These are phyloP conservation scores for Cepaea nemoralis DNA, from an alignment of 1,140 invertebrate species.

Conservation along the genomic window DNA sequence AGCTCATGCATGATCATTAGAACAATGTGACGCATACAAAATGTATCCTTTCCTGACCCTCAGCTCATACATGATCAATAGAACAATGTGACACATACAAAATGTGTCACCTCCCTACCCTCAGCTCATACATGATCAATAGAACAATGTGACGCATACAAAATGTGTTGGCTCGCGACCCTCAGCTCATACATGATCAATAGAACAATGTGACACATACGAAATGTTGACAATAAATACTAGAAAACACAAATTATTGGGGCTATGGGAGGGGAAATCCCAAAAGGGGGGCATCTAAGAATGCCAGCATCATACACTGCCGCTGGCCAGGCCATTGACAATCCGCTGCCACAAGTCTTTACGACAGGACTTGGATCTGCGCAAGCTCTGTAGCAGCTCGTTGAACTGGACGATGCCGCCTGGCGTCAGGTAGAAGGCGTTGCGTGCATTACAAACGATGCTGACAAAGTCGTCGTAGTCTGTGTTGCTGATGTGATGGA, in stretches of 20 bases:
- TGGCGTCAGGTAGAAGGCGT: slow-evolving; percentile 89
- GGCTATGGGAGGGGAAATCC: background rate
- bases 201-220: too few relatives aligned
- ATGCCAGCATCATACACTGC: slow-evolving; percentile 51
- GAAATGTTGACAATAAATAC: slow-evolving; percentile 9
- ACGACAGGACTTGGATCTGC: slow-evolving; percentile 96
- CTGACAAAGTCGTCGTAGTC: slow-evolving; percentile 96
- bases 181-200: too few relatives aligned
- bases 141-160: too few relatives aligned
- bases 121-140: too few relatives aligned
- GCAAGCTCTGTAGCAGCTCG: slow-evolving; percentile 92
- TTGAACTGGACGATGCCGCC: slow-evolving; percentile 95
- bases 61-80: too few relatives aligned
- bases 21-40: too few relatives aligned
- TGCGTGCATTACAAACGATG: slow-evolving; percentile 88
- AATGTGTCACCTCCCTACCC: too few relatives aligned
- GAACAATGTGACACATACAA: too few relatives aligned
- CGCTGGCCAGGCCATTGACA: slow-evolving; percentile 66
- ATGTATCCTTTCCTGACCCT: too few relatives aligned
- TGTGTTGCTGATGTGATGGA: slow-evolving; percentile 89
- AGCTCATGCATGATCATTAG: too few relatives aligned
- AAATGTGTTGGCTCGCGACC: too few relatives aligned
- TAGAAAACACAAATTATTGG: background rate
- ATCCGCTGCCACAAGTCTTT: slow-evolving; percentile 96
- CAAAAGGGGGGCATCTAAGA: too few relatives aligned